phyloP scores from a whole-genome alignment of 2,113 vertebrate species.

The Apodemus sylvaticus region DNA sequence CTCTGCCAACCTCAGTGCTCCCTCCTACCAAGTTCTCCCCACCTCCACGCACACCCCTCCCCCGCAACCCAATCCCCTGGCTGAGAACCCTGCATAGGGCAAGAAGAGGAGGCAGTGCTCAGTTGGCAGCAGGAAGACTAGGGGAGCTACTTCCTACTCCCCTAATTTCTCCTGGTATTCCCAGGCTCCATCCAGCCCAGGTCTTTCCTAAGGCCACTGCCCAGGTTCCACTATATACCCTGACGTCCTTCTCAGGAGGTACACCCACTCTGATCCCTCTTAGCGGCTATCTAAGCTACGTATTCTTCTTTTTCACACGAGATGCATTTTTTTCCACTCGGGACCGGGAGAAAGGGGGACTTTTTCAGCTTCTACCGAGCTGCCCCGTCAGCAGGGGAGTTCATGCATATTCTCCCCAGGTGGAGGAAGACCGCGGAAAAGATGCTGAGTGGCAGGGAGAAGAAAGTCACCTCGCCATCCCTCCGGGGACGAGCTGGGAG shows the following conservation, averaged over 20 bases:
- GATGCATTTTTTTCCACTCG: not conserved
- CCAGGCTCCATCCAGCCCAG: not conserved
- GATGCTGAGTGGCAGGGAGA: conserved; percentile 78
- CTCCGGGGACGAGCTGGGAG: conserved; percentile 55
- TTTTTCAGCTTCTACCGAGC: not conserved
- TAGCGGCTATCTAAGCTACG: not conserved
- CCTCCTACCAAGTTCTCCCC: conserved; percentile 14
- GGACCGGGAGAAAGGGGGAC: not conserved
- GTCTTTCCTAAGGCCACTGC: not conserved
- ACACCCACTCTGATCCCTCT: accelerated
- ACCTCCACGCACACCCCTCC: not conserved
- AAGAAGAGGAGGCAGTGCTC: not conserved
- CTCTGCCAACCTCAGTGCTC: conserved; percentile 57
- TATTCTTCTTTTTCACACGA: not conserved
- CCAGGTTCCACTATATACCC: not conserved
- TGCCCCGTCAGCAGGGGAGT: conserved; percentile 5
- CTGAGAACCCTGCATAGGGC: not conserved
- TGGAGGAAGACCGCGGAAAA: conserved; percentile 67
- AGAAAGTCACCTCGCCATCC: conserved; percentile 75
- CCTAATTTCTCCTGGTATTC: not conserved
- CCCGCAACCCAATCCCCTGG: not conserved
- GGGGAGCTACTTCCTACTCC: not conserved
- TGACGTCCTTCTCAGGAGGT: not conserved
- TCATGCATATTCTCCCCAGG: conserved; percentile 62
- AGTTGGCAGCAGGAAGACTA: not conserved